A percentile compares a stretch with the other conserved stretches of the same genome.
Conservation (phyloP, 2,113 vertebrate genomes). For the Brachirus orientalis region DNA sequence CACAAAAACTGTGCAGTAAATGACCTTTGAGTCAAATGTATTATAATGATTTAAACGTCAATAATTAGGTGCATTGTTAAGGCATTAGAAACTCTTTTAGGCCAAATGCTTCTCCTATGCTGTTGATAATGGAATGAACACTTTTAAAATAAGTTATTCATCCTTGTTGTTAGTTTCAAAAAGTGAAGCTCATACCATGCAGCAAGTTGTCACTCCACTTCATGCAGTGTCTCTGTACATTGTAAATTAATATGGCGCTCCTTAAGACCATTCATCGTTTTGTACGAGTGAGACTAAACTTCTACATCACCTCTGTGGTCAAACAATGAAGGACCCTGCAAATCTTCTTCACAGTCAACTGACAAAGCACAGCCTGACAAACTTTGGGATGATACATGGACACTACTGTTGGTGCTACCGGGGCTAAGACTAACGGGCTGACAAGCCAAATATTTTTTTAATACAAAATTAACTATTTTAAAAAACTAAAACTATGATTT, state of each 20-base stretch:
- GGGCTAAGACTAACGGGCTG: background rate
- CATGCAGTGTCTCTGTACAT: conserved; percentile 54
- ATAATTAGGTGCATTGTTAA: background rate
- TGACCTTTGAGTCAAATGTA: background rate
- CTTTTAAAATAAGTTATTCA: background rate
- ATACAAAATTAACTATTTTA: too few species aligned
- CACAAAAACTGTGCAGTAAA: background rate
- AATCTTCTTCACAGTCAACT: conserved; percentile 27
- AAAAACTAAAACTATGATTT: too few species aligned
- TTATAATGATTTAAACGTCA: conserved; percentile 1
- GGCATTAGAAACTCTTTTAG: background rate
- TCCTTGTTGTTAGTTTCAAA: conserved; percentile 14
- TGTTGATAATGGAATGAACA: background rate
- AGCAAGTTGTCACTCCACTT: conserved; percentile 48
- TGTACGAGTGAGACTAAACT: background rate
- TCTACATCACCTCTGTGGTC: background rate
- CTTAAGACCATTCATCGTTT: conserved; percentile 21
- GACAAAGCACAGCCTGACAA: conserved; percentile 19
- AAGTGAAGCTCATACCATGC: conserved; percentile 69
- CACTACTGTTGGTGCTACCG: background rate
- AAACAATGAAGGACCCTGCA: conserved; percentile 21
- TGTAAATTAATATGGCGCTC: conserved; percentile 18
- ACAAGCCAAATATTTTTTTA: too few species aligned
- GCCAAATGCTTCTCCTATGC: background rate
- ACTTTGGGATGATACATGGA: conserved; percentile 18